phyloP scores from a whole-genome alignment of 64 coral and sea anemone species.

The Pocillopora damicornis region DNA sequence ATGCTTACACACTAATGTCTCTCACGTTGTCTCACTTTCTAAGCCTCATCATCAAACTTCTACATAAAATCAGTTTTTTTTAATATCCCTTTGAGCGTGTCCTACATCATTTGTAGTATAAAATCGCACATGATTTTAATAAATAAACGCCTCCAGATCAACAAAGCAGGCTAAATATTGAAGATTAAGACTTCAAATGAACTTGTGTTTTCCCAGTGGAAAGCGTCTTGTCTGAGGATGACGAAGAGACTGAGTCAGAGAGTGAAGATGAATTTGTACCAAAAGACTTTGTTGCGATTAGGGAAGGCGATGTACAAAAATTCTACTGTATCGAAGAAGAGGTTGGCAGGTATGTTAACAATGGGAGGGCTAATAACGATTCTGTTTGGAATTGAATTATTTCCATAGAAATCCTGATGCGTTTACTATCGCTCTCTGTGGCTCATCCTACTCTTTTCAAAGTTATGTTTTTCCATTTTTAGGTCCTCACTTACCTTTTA shows the following conservation, averaged over 20 bases:
- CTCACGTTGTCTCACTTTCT: neutral
- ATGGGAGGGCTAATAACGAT: no score
- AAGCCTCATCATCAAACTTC: neutral
- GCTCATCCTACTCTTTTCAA: no score
- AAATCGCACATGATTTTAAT: no score
- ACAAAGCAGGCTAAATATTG: no score
- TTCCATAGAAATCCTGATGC: no score
- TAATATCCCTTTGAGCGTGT: no score
- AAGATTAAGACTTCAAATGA: no score
- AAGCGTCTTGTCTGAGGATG: slow-evolving; percentile 53
- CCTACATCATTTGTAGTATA: no score
- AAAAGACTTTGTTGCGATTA: slow-evolving; percentile 47
- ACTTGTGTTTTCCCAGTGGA: slow-evolving; percentile 43
- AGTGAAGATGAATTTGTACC: slow-evolving; percentile 58
- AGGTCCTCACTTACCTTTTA: no score
- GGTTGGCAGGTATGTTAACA: slow-evolving; percentile 29
- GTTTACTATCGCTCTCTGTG: no score
- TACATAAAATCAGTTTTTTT: neutral
- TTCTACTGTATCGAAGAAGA: slow-evolving; percentile 68
- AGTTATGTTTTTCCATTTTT: neutral
- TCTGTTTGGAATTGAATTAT: no score
- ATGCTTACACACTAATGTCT: neutral
- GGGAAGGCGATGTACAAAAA: slow-evolving; percentile 56
- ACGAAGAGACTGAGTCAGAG: slow-evolving; percentile 71
- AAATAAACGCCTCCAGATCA: no score